Evolutionary conservation across 2,113 vertebrate species (phyloP).

Genomic region (Pseudorectes ferrugineus): DNA sequence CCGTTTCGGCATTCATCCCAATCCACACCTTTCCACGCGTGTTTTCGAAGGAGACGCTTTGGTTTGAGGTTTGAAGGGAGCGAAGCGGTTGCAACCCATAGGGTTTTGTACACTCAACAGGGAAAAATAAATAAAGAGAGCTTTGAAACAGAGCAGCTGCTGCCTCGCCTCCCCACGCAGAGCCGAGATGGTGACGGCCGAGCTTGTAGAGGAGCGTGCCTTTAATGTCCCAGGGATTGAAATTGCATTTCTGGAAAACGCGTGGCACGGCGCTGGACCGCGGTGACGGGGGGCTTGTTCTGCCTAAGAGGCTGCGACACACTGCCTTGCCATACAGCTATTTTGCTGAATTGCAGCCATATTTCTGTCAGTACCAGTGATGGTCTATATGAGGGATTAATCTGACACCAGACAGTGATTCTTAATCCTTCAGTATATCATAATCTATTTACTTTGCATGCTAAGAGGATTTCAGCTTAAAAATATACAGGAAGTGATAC

Average conservation of each 20-base stretch:
- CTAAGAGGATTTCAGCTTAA: slow-evolving; percentile 92
- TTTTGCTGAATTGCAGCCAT: slow-evolving; percentile 84
- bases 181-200: not conserved
- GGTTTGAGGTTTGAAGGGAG: not conserved
- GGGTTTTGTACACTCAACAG: not conserved
- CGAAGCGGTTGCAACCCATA: not conserved
- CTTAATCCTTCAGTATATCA: slow-evolving; percentile 92
- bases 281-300: not conserved
- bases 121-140: not conserved
- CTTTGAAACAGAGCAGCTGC: not conserved
- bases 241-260: not conserved
- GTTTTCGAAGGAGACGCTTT: fast-evolving
- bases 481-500: slow-evolving; percentile 86
- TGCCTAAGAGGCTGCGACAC: slow-evolving; percentile 29
- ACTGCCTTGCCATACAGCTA: slow-evolving; percentile 2
- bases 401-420: slow-evolving; percentile 91
- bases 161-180: not conserved
- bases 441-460: slow-evolving; percentile 97
- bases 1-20: fast-evolving
- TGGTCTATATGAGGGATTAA: slow-evolving; percentile 87
- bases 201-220: not conserved
- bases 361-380: slow-evolving; percentile 87
- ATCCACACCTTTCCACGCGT: fast-evolving
- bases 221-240: not conserved
- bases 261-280: not conserved